Percentiles rank a stretch among this genome's conserved stretches.
Evolutionary conservation across 1,140 invertebrate species (phyloP).

Genomic region (Drosophila erecta): DNA sequence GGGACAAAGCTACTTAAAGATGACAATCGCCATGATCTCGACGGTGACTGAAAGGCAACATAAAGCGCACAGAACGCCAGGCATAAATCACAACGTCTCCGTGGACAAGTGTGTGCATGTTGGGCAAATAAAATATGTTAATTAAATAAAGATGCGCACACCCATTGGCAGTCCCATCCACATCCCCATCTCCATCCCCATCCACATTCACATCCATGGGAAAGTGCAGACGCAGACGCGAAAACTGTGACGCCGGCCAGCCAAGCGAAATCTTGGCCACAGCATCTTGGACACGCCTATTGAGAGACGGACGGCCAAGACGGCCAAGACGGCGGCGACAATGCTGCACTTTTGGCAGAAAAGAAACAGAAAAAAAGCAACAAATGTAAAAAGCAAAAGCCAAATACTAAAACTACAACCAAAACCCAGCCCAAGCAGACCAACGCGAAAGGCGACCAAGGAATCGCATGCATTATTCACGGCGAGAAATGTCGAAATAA

Average conservation of each 20-base stretch:
- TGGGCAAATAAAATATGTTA: constrained; percentile 71
- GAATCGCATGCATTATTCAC: constrained; percentile 76
- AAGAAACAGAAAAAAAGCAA: not conserved
- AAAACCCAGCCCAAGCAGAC: constrained; percentile 33
- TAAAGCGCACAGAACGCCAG: constrained; percentile 55
- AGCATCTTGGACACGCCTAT: constrained; percentile 62
- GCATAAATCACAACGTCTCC: constrained; percentile 55
- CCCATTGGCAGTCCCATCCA: constrained; percentile 39
- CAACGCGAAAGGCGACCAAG: constrained; percentile 58
- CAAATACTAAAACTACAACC: constrained; percentile 22
- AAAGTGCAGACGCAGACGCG: constrained; percentile 53
- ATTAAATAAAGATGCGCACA: constrained; percentile 73
- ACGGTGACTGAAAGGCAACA: constrained; percentile 50
- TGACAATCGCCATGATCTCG: constrained; percentile 31
- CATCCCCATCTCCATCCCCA: constrained; percentile 37
- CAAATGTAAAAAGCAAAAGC: not conserved
- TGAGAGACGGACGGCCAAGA: constrained; percentile 68
- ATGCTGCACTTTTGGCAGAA: constrained; percentile 65
- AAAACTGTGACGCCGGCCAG: constrained; percentile 76
- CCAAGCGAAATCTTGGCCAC: constrained; percentile 75
- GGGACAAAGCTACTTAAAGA: constrained; percentile 49
- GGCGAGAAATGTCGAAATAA: constrained; percentile 77
- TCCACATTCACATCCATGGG: constrained; percentile 20
- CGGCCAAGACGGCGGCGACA: constrained; percentile 57
- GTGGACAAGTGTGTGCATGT: constrained; percentile 11